Conservation (phyloP, 2,888 invertebrate species). For the Amblyteles armatorius region DNA sequence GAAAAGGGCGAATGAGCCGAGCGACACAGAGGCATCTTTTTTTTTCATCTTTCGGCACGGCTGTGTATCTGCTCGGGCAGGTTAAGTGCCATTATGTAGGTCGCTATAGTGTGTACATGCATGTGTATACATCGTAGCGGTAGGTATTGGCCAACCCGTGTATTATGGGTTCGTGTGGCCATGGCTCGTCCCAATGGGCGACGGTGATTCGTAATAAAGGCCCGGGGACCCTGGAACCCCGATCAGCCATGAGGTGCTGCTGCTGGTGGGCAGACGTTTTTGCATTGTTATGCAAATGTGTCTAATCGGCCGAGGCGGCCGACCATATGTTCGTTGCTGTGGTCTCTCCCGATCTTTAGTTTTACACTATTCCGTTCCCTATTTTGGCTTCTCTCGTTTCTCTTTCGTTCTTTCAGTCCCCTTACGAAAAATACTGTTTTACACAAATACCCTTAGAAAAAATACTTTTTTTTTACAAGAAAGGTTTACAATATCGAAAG, state of each 20-base stretch:
- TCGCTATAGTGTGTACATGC: slow-evolving; percentile 36
- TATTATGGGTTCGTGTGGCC: slow-evolving; percentile 54
- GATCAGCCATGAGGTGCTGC: slow-evolving; percentile 52
- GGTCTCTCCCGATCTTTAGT: slow-evolving; percentile 34
- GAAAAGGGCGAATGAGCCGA: slow-evolving; percentile 48
- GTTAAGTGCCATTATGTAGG: slow-evolving; percentile 82
- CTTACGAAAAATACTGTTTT: no score
- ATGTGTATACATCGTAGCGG: slow-evolving; percentile 11
- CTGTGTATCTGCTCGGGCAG: slow-evolving; percentile 65
- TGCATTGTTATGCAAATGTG: slow-evolving; percentile 84
- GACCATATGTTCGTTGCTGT: slow-evolving; percentile 82
- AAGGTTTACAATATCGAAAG: no score
- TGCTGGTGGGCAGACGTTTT: slow-evolving; percentile 79
- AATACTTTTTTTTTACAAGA: no score
- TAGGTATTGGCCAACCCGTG: slow-evolving; percentile 5
- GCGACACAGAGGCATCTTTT: slow-evolving; percentile 61
- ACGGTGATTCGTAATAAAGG: slow-evolving; percentile 64
- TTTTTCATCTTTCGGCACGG: slow-evolving; percentile 58
- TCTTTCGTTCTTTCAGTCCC: slow-evolving; percentile 6
- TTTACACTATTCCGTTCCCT: slow-evolving; percentile 7
- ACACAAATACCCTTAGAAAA: no score
- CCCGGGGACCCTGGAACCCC: slow-evolving; percentile 38
- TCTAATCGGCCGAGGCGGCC: slow-evolving; percentile 83
- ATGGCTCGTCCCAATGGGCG: slow-evolving; percentile 53
- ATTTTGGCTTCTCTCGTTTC: neutral